Conservation (phyloP, 2,113 vertebrate genomes). For the Hirundichthys speculiger region DNA sequence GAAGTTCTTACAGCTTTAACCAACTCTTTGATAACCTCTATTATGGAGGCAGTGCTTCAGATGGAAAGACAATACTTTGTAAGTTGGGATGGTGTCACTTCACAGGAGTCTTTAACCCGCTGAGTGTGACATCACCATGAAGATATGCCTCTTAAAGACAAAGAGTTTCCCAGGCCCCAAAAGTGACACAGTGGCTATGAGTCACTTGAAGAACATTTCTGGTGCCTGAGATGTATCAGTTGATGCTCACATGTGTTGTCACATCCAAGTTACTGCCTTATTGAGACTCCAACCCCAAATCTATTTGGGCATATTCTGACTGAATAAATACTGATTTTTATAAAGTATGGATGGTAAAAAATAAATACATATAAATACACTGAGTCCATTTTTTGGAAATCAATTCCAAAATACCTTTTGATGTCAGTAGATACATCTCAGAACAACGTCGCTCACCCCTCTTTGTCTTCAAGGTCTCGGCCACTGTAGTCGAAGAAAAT, state of each 20-base stretch:
- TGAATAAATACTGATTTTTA: neutral
- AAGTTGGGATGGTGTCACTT: slow-evolving; percentile 26
- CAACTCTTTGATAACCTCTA: slow-evolving; percentile 49
- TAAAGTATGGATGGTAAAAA: neutral
- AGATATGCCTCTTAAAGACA: slow-evolving; percentile 71
- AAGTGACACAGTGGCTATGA: slow-evolving; percentile 58
- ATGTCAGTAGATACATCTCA: neutral
- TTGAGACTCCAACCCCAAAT: neutral
- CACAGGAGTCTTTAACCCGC: slow-evolving; percentile 41
- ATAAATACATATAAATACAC: no score
- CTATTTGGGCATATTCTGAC: neutral
- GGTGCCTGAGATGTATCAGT: slow-evolving; percentile 6
- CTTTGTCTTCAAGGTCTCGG: slow-evolving; percentile 92
- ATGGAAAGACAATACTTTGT: slow-evolving; percentile 35
- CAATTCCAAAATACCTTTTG: no score
- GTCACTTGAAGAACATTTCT: slow-evolving; percentile 49
- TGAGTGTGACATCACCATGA: slow-evolving; percentile 62
- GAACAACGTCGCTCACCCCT: slow-evolving; percentile 84
- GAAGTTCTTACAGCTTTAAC: slow-evolving; percentile 43
- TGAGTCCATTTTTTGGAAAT: no score
- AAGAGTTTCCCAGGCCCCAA: slow-evolving; percentile 42
- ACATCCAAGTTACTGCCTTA: neutral
- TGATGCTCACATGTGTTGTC: slow-evolving; percentile 35
- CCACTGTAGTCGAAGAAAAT: slow-evolving; percentile 98
- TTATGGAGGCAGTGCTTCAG: slow-evolving; percentile 21